A percentile compares a stretch with the other conserved stretches of the same genome.
Evolutionary conservation across 2,888 invertebrate species (phyloP).

Genomic region (Colostygia pectinataria): DNA sequence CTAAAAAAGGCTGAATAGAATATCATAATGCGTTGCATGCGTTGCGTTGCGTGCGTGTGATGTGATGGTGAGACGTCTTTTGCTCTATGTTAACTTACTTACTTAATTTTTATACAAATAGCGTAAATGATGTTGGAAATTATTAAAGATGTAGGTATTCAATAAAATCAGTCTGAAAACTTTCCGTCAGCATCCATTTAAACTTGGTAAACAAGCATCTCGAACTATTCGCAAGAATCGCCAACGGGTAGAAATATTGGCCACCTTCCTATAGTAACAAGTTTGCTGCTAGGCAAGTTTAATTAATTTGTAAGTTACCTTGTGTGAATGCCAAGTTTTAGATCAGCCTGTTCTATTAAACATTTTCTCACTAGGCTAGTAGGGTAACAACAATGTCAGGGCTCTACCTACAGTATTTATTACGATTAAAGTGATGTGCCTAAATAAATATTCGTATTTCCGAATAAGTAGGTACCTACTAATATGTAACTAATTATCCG

Average conservation of each 20-base stretch:
- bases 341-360: constrained; percentile 9
- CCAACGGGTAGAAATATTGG: constrained; percentile 24
- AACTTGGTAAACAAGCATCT: constrained; percentile 12
- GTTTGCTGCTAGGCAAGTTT: constrained; percentile 16
- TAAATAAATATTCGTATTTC: too few species aligned
- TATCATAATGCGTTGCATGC: too few species aligned
- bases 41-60: too few species aligned
- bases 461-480: too few species aligned
- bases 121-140: too few species aligned
- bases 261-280: constrained; percentile 16
- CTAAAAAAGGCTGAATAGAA: too few species aligned
- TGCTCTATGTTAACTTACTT: neutral
- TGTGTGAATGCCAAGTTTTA: constrained; percentile 15
- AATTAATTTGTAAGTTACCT: constrained; percentile 22
- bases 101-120: too few species aligned
- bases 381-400: too few species aligned
- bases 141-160: neutral
- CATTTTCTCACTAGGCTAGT: too few species aligned
- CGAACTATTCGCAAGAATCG: constrained; percentile 18
- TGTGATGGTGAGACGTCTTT: neutral
- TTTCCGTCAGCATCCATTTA: constrained; percentile 6
- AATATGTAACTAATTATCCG: too few species aligned
- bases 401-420: too few species aligned
- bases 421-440: too few species aligned
- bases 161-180: constrained; percentile 6